These are phyloP conservation scores for Dexiosoma caninum DNA, from an alignment of 2,888 invertebrate species.

Conservation along the genomic window DNA sequence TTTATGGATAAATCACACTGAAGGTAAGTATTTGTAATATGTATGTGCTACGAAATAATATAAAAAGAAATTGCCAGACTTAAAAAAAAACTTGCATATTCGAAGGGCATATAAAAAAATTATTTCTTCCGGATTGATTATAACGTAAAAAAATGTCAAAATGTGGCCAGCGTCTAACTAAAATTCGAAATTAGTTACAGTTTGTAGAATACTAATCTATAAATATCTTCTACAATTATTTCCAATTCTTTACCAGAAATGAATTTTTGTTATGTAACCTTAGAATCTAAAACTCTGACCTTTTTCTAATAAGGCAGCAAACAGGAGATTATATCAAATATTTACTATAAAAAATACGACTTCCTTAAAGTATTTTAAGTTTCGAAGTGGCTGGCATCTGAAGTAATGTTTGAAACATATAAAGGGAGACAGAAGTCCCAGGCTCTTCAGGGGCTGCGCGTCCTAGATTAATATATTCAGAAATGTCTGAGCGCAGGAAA, in stretches of 20 bases:
- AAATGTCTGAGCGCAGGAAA: constrained; percentile 6
- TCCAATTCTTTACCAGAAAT: no score
- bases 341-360: neutral
- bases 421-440: neutral
- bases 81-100: no score
- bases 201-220: no score
- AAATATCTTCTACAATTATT: no score
- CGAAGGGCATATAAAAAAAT: no score
- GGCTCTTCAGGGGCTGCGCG: neutral
- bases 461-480: neutral
- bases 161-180: neutral
- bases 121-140: neutral
- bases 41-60: neutral
- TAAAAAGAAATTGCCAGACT: neutral
- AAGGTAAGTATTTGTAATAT: neutral
- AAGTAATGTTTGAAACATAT: constrained; percentile 6
- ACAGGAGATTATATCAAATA: no score
- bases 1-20: constrained; percentile 4
- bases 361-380: neutral
- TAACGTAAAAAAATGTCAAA: neutral
- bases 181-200: neutral
- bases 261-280: neutral
- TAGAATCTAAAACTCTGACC: neutral
- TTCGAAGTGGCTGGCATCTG: neutral
- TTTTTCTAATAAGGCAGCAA: no score